Evolutionary conservation across 2,888 invertebrate species (phyloP).

Genomic region (Minunthozetes semirufus): DNA sequence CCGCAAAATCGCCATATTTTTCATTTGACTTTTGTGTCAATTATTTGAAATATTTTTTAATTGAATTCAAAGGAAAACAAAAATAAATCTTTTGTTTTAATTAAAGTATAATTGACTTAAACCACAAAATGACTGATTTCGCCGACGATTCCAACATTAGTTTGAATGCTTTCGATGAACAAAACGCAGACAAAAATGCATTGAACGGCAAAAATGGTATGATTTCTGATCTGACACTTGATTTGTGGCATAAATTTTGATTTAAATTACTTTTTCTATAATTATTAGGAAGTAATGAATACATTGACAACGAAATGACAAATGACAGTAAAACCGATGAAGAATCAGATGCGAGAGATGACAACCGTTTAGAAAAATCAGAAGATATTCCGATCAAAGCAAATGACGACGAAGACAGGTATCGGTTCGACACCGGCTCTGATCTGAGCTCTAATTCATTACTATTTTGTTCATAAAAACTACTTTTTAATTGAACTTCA

Average conservation of each 20-base stretch:
- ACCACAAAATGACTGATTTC: conserved; percentile 4
- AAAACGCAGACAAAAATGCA: neutral
- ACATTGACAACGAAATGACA: neutral
- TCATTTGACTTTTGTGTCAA: no score
- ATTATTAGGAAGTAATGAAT: neutral
- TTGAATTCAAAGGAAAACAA: neutral
- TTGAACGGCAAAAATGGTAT: neutral
- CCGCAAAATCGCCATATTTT: neutral
- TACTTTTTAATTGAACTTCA: neutral
- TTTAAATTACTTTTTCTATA: neutral
- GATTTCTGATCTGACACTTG: neutral
- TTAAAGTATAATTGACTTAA: neutral
- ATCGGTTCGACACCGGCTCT: neutral
- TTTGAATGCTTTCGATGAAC: conserved; percentile 4
- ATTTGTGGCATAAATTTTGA: neutral
- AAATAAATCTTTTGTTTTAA: neutral
- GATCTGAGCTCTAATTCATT: neutral
- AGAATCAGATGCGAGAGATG: neutral
- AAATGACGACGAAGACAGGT: conserved; percentile 31
- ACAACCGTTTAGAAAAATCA: neutral
- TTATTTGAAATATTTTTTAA: neutral
- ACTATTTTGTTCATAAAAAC: neutral
- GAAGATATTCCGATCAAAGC: neutral
- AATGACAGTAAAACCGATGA: neutral
- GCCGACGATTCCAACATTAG: conserved; percentile 16